Percentiles rank a stretch among this genome's conserved stretches.
Conservation (phyloP, 2,113 vertebrate genomes). For the Morone saxatilis region DNA sequence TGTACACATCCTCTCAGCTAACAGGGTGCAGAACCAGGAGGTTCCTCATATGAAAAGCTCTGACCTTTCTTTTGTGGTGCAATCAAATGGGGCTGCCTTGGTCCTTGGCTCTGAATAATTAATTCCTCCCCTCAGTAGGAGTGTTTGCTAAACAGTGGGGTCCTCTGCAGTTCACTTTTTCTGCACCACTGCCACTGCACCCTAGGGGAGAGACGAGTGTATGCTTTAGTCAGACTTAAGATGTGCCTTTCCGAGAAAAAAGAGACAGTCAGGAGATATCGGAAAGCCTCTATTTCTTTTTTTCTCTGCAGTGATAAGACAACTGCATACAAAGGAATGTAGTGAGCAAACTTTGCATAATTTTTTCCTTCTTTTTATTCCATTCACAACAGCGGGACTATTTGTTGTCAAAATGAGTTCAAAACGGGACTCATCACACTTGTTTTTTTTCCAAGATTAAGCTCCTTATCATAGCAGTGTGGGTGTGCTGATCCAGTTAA, state of each 20-base stretch:
- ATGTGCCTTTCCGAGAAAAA: constrained; percentile 76
- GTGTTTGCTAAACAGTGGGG: constrained; percentile 88
- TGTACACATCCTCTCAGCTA: constrained; percentile 58
- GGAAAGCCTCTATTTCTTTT: constrained; percentile 59
- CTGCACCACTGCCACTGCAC: constrained; percentile 85
- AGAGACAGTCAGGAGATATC: constrained; percentile 73
- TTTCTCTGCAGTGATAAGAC: constrained; percentile 36
- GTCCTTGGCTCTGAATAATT: constrained; percentile 87
- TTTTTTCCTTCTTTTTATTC: constrained; percentile 25
- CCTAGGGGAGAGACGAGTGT: constrained; percentile 80
- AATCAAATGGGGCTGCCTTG: constrained; percentile 83
- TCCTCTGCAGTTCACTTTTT: constrained; percentile 88
- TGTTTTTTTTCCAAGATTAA: constrained; percentile 9
- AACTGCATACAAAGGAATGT: constrained; percentile 33
- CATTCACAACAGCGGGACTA: neutral
- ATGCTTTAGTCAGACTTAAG: constrained; percentile 81
- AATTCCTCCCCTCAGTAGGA: constrained; percentile 86
- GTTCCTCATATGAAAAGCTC: constrained; percentile 76
- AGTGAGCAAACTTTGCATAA: constrained; percentile 57
- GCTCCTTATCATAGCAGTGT: constrained; percentile 2
- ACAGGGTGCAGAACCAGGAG: constrained; percentile 70
- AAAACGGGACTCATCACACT: constrained; percentile 4
- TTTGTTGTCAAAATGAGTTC: constrained; percentile 34
- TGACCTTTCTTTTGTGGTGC: constrained; percentile 85
- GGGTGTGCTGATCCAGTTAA: constrained; percentile 15